These are phyloP conservation scores for Sminthopsis crassicaudata DNA, from an alignment of 2,113 vertebrate genomes.

Conservation along the genomic window DNA sequence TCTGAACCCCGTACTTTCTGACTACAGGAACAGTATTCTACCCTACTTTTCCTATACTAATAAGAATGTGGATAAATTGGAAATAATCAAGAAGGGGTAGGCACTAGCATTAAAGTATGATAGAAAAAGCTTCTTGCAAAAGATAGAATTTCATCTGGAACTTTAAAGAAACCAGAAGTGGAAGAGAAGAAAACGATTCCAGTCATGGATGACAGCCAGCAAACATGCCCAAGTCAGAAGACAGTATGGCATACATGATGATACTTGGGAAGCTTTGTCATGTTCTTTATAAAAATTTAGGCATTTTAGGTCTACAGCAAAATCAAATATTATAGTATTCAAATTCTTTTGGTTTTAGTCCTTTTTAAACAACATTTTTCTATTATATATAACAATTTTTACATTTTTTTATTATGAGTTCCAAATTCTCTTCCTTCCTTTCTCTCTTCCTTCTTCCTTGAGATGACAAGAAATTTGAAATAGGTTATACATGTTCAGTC, in stretches of 20 bases:
- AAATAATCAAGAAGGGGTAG: background rate
- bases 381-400: background rate
- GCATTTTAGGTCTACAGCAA: background rate
- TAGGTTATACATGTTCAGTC: background rate
- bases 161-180: background rate
- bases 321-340: background rate
- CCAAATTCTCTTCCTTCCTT: background rate
- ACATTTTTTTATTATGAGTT: background rate
- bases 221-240: background rate
- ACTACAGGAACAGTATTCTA: background rate
- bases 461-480: background rate
- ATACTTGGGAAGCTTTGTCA: background rate
- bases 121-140: background rate
- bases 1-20: background rate
- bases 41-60: background rate
- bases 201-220: background rate
- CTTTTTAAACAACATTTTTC: background rate
- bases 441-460: background rate
- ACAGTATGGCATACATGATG: background rate
- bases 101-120: background rate
- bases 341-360: background rate
- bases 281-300: background rate
- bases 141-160: background rate
- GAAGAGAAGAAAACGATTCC: background rate
- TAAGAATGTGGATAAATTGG: background rate